Evolutionary conservation across 2,797 vertebrate species (phyloP).

Genomic region (Anabacerthia variegaticeps): DNA sequence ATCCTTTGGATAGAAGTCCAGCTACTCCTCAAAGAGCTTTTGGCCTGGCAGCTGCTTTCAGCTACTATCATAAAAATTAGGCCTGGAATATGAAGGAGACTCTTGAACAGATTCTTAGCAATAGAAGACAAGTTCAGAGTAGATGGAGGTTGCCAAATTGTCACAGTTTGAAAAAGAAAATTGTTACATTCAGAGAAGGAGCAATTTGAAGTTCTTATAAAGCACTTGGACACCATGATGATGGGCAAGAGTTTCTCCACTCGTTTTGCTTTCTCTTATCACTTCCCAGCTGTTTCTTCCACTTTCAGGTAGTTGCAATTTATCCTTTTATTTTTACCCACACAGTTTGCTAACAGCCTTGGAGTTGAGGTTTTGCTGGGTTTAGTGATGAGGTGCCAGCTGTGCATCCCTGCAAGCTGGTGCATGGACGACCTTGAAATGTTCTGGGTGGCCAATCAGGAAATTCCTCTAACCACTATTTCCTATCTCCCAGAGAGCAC

Average conservation of each 20-base stretch:
- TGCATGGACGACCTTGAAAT: background rate
- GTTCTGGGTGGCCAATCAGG: background rate
- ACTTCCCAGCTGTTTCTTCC: constrained; percentile 5
- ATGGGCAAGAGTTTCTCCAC: background rate
- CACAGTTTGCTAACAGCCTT: background rate
- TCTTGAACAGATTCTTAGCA: background rate
- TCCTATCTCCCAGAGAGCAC: background rate
- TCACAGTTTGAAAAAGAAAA: constrained; percentile 35
- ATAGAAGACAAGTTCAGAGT: background rate
- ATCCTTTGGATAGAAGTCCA: background rate
- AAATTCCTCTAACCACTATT: background rate
- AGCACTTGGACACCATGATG: background rate
- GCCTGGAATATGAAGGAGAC: background rate
- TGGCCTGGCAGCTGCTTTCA: background rate
- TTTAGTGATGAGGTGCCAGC: constrained; percentile 42
- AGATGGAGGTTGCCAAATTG: background rate
- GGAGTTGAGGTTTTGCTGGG: background rate
- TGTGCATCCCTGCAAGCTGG: constrained; percentile 41
- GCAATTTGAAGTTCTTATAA: constrained; percentile 23
- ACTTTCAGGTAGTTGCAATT: constrained; percentile 29
- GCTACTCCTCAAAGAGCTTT: background rate
- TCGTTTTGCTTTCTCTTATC: background rate
- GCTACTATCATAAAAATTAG: background rate
- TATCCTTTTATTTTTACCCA: constrained; percentile 37
- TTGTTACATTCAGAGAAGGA: constrained; percentile 10